Evolutionary conservation across 53 echinoderm and acorn worm species (phyloP).

Genomic region (Paelopatides confundens): DNA sequence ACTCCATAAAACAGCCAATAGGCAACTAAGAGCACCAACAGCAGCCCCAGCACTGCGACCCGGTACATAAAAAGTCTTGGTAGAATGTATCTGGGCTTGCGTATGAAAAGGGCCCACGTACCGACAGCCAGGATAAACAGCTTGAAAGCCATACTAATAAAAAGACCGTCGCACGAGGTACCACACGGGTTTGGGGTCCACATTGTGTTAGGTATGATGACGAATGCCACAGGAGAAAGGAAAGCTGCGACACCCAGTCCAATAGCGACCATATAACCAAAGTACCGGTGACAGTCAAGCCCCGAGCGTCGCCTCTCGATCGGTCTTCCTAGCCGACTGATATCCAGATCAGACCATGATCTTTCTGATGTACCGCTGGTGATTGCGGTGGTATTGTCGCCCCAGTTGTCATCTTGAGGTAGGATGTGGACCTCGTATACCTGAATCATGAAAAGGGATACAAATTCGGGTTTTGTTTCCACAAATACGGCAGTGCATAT

Average conservation of each 20-base stretch:
- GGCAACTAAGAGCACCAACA: conserved; percentile 77
- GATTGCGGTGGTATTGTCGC: conserved; percentile 97
- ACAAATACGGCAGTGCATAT: too few relatives aligned
- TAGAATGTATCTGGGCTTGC: conserved; percentile 82
- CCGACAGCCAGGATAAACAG: conserved; percentile 87
- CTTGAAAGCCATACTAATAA: conserved; percentile 99
- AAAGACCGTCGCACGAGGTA: conserved; percentile 93
- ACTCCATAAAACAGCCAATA: conserved; percentile 96
- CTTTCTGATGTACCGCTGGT: conserved; percentile 95
- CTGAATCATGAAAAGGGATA: conserved; percentile 42
- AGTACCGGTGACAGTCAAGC: conserved; percentile 93
- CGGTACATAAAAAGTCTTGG: conserved; percentile 92
- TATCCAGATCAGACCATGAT: conserved; percentile 85
- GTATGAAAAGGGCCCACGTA: conserved; percentile 92
- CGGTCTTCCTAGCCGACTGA: conserved; percentile 75
- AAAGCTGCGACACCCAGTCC: conserved; percentile 76
- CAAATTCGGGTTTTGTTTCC: too few relatives aligned
- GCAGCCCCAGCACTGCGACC: conserved; percentile 67
- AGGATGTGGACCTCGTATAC: conserved; percentile 97
- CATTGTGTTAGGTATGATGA: conserved; percentile 79
- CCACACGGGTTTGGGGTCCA: conserved; percentile 66
- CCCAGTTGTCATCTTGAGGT: conserved; percentile 99
- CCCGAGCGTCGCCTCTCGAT: conserved; percentile 71
- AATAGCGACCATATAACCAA: conserved; percentile 69
- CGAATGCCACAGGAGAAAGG: conserved; percentile 92